Percentiles rank a stretch among this genome's conserved stretches.
Evolutionary conservation across 2,113 vertebrate genomes (phyloP).

Genomic region (Anhinga rufa): DNA sequence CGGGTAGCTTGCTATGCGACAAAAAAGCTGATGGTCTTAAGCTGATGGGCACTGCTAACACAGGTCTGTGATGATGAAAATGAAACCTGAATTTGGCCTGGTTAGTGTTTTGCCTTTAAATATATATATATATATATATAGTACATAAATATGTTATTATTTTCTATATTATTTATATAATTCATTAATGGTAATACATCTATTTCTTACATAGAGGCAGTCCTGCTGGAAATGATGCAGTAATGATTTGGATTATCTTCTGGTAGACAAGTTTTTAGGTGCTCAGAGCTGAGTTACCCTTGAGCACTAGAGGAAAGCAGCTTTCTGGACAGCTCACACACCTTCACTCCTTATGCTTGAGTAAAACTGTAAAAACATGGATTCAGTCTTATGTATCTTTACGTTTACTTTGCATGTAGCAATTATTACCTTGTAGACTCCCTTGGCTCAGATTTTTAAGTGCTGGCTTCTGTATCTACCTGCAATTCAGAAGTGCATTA

Average conservation of each 20-base stretch:
- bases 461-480: background rate
- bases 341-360: background rate
- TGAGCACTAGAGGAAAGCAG: background rate
- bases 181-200: background rate
- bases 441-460: background rate
- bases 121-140: background rate
- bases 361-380: background rate
- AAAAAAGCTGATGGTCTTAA: background rate
- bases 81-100: background rate
- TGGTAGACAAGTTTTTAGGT: background rate
- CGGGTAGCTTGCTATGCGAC: background rate
- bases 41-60: background rate
- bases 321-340: background rate
- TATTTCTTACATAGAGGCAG: background rate
- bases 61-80: background rate
- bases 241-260: background rate
- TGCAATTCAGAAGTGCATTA: background rate
- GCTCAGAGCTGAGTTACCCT: background rate
- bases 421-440: background rate
- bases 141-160: background rate
- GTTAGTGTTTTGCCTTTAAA: background rate
- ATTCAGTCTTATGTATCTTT: background rate
- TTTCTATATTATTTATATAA: background rate
- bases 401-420: background rate
- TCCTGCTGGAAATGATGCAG: background rate